Evolutionary conservation across 2,888 invertebrate species (phyloP).

Genomic region (Zelleria hepariella): DNA sequence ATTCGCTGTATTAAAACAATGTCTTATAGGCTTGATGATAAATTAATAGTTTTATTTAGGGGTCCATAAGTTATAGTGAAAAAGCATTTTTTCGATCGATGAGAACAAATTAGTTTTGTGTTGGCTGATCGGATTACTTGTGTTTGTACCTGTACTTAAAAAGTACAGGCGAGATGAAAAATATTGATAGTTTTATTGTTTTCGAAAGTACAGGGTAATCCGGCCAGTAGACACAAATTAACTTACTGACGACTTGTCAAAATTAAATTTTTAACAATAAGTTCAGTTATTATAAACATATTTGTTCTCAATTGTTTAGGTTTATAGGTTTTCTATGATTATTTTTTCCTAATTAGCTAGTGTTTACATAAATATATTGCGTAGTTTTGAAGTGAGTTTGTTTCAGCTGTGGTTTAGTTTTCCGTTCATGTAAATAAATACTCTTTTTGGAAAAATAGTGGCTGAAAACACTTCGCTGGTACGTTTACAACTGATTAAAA

Average conservation of each 20-base stretch:
- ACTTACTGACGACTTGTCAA: background rate
- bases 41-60: conserved; percentile 1
- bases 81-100: conserved; percentile 15
- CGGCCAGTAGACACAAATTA: background rate
- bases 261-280: background rate
- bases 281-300: conserved; percentile 11
- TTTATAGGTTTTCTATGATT: conserved; percentile 44
- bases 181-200: too few relatives aligned
- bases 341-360: conserved; percentile 50
- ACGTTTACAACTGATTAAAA: conserved; percentile 34
- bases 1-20: background rate
- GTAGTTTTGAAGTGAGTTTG: conserved; percentile 19
- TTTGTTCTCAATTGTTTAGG: conserved; percentile 36
- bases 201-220: background rate
- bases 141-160: background rate
- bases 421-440: conserved; percentile 23
- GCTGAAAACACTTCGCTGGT: conserved; percentile 16
- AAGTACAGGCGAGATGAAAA: too few relatives aligned
- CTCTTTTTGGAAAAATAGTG: conserved; percentile 16
- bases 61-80: conserved; percentile 16
- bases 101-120: background rate
- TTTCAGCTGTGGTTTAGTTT: conserved; percentile 9
- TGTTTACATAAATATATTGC: conserved; percentile 31
- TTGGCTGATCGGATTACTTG: background rate
- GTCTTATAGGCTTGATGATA: background rate